phyloP scores from a whole-genome alignment of 2,797 vertebrate genomes.

The Botia almorhae region DNA sequence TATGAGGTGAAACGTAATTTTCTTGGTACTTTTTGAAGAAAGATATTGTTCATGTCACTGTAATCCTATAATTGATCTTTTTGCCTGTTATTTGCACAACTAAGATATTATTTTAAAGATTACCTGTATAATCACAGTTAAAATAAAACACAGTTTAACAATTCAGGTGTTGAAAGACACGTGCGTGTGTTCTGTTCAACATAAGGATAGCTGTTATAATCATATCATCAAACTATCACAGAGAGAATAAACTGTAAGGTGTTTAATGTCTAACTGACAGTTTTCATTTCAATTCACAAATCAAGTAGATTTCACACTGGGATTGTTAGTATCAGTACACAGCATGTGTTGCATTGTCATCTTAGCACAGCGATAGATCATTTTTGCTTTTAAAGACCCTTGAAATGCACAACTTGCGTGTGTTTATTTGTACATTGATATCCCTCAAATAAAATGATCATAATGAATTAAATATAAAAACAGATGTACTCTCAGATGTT shows the following conservation, averaged over 20 bases:
- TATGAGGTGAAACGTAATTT: background rate
- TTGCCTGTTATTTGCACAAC: background rate
- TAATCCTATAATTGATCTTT: background rate
- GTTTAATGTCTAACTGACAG: too few species aligned
- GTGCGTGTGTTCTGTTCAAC: too few species aligned
- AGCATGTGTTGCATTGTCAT: background rate
- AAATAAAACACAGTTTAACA: background rate
- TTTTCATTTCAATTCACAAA: too few species aligned
- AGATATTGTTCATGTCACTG: background rate
- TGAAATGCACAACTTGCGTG: background rate
- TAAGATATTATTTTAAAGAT: background rate
- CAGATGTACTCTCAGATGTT: too few species aligned
- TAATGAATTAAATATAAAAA: too few species aligned
- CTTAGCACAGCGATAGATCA: background rate
- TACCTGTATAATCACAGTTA: background rate
- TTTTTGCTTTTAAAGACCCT: background rate
- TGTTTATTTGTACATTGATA: background rate
- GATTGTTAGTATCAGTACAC: too few species aligned
- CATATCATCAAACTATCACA: too few species aligned
- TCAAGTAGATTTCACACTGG: too few species aligned
- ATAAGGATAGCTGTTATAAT: too few species aligned
- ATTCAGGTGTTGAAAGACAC: background rate
- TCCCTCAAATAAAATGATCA: background rate
- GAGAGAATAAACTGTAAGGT: too few species aligned
- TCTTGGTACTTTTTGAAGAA: background rate